These are phyloP conservation scores for Sorex maritimensis DNA, from an alignment of 2,797 vertebrate species.

Conservation along the genomic window DNA sequence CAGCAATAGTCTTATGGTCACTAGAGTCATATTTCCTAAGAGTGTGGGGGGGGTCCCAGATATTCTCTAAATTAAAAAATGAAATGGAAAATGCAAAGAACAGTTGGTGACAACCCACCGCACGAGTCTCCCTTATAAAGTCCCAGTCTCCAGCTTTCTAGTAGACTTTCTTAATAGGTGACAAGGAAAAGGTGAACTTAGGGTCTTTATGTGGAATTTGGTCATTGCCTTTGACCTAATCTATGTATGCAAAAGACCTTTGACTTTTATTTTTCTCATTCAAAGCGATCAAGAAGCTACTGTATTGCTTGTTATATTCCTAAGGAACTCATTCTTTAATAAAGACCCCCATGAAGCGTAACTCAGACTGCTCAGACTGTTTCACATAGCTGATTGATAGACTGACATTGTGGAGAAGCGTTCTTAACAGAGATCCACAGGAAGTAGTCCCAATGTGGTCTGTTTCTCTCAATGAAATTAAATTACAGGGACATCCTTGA, in stretches of 20 bases:
- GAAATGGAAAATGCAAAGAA: background rate
- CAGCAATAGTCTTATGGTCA: background rate
- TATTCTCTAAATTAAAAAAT: background rate
- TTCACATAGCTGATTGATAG: background rate
- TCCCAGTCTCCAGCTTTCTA: background rate
- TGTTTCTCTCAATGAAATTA: constrained; percentile 1
- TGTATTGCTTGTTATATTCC: background rate
- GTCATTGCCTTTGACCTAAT: background rate
- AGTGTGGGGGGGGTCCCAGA: background rate
- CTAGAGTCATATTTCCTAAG: background rate
- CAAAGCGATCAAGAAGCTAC: background rate
- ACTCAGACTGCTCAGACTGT: background rate
- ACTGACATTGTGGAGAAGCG: background rate
- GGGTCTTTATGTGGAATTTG: background rate
- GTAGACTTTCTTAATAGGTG: background rate
- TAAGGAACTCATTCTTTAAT: background rate
- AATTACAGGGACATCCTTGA: background rate
- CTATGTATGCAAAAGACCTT: too few species aligned
- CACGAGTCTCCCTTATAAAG: background rate
- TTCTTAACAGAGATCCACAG: background rate
- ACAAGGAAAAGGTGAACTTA: background rate
- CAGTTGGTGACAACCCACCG: background rate
- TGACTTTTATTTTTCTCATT: constrained; percentile 33
- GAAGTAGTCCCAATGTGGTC: background rate
- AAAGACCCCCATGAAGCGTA: background rate